A percentile compares a stretch with the other conserved stretches of the same genome.
Conservation (phyloP, 1,140 invertebrate species). For the Drosophila sturtevanti region DNA sequence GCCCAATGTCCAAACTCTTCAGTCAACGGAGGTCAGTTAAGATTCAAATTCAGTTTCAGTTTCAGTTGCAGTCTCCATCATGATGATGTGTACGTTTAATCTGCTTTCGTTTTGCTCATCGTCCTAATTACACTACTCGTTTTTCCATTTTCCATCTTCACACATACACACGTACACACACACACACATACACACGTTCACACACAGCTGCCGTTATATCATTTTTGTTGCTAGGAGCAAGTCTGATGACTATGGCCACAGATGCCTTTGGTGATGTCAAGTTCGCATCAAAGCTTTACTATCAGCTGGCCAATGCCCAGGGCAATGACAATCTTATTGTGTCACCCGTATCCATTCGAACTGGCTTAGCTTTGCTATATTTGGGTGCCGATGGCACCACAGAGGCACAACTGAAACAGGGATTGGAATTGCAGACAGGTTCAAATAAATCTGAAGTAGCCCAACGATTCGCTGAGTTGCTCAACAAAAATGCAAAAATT, state of each 20-base stretch:
- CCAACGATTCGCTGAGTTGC: slow-evolving; percentile 30
- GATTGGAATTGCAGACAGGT: slow-evolving; percentile 67
- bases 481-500: slow-evolving; percentile 14
- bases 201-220: neutral
- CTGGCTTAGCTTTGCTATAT: slow-evolving; percentile 84
- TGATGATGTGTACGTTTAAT: neutral
- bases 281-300: slow-evolving; percentile 49
- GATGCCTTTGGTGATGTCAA: slow-evolving; percentile 19
- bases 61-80: neutral
- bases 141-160: neutral
- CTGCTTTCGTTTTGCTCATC: neutral
- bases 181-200: neutral
- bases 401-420: slow-evolving; percentile 82
- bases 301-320: slow-evolving; percentile 18
- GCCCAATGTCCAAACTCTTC: neutral
- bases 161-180: neutral
- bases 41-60: neutral
- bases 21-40: neutral
- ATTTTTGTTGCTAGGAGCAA: slow-evolving; percentile 14
- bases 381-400: slow-evolving; percentile 84
- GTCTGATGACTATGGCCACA: slow-evolving; percentile 25
- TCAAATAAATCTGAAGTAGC: slow-evolving; percentile 27
- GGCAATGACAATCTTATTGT: slow-evolving; percentile 83
- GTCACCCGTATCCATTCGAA: slow-evolving; percentile 85
- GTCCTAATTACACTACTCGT: neutral